phyloP scores from a whole-genome alignment of 2,888 invertebrate species.

The Stenodera caucasica region DNA sequence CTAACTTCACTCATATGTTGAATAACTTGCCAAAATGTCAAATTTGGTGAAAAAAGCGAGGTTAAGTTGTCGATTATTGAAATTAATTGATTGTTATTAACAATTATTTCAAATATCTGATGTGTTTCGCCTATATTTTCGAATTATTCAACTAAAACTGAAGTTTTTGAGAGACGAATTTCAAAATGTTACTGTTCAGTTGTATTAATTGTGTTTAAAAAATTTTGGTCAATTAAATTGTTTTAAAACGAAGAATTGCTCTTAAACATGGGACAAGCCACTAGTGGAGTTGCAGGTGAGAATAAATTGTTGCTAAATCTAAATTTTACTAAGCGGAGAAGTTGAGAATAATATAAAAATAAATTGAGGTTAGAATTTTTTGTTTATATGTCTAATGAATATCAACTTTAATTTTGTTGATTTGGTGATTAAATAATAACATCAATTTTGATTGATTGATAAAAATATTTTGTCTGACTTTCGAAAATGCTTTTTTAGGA shows the following conservation, averaged over 20 bases:
- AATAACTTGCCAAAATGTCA: not conserved
- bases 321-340: too few species aligned
- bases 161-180: not conserved
- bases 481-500: not conserved
- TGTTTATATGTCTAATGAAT: not conserved
- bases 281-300: constrained; percentile 44
- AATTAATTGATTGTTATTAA: not conserved
- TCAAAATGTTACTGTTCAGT: not conserved
- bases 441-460: not conserved
- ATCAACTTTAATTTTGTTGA: not conserved
- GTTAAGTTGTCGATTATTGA: not conserved
- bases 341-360: constrained; percentile 34
- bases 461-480: not conserved
- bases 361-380: not conserved
- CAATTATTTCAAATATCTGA: not conserved
- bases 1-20: not conserved
- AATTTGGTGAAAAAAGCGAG: not conserved
- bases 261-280: constrained; percentile 39
- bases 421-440: not conserved
- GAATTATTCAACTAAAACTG: not conserved
- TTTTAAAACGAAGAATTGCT: not conserved
- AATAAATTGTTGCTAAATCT: not conserved
- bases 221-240: too few species aligned
- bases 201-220: not conserved
- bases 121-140: not conserved